Conservation (phyloP, 2,797 vertebrate genomes). For the Aldrovandia affinis region DNA sequence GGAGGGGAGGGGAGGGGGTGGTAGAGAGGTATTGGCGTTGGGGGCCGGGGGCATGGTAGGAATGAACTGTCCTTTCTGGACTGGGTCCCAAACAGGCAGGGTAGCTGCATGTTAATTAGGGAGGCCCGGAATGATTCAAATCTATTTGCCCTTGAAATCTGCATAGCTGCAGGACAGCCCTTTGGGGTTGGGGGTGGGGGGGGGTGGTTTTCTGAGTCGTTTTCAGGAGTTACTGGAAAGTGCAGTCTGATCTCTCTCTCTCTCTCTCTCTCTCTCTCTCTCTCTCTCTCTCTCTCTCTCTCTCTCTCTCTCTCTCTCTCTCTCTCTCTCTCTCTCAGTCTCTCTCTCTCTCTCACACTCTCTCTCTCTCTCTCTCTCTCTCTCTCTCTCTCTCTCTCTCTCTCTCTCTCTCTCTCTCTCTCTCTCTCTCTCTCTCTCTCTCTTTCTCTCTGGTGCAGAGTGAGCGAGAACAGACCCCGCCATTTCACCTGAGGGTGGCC, state of each 20-base stretch:
- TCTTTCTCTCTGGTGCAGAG: conserved; percentile 69
- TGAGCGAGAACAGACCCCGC: conserved; percentile 77
- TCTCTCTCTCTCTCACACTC: conserved; percentile 49
- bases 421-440: conserved; percentile 49
- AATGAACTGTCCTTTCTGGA: conserved; percentile 60
- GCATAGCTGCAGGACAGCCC: conserved; percentile 70
- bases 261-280: conserved; percentile 44
- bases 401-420: conserved; percentile 50
- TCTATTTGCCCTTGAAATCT: conserved; percentile 72
- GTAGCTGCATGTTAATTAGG: conserved; percentile 72
- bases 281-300: conserved; percentile 57
- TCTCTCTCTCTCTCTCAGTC: conserved; percentile 56
- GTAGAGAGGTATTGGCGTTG: too few relatives aligned
- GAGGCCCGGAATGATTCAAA: conserved; percentile 68
- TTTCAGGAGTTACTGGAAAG: not conserved
- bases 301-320: conserved; percentile 52
- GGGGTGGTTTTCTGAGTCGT: conserved; percentile 36
- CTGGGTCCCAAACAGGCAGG: conserved; percentile 60
- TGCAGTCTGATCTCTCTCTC: conserved; percentile 45
- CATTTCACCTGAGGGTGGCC: conserved; percentile 79
- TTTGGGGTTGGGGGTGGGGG: not conserved
- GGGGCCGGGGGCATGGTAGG: not conserved
- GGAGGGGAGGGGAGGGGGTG: not conserved
- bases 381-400: conserved; percentile 55
- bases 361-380: conserved; percentile 54